Percentiles rank a stretch among this genome's conserved stretches.
Evolutionary conservation across 2,888 invertebrate genomes (phyloP).

Genomic region (Schrankia costaestrigalis): DNA sequence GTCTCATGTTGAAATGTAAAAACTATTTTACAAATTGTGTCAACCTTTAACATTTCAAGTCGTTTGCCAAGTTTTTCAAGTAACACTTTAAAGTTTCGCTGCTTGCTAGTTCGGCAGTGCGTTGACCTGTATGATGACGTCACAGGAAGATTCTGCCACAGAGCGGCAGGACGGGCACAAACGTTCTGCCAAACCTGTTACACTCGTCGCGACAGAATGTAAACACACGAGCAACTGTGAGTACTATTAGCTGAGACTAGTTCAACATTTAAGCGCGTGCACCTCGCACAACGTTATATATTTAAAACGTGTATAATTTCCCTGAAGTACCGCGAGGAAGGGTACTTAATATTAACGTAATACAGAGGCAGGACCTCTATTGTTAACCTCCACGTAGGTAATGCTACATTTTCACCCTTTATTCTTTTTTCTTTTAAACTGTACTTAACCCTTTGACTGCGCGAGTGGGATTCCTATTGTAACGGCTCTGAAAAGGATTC

Average conservation of each 20-base stretch:
- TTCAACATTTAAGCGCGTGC: not conserved
- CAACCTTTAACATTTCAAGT: constrained; percentile 9
- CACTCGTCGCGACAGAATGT: too few species aligned
- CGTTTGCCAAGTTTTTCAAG: constrained; percentile 6
- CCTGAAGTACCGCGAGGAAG: too few species aligned
- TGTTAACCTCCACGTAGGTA: constrained; percentile 20
- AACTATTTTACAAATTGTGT: constrained; percentile 5
- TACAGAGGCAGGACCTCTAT: constrained; percentile 9
- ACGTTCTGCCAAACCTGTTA: too few species aligned
- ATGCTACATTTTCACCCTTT: constrained; percentile 13
- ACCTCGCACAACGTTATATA: constrained; percentile 8
- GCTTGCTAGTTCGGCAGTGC: constrained; percentile 4
- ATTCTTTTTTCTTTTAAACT: constrained; percentile 21
- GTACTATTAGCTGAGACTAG: too few species aligned
- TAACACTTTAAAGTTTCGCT: constrained; percentile 10
- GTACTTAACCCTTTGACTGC: constrained; percentile 28
- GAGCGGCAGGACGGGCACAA: too few species aligned
- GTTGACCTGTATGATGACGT: constrained; percentile 7
- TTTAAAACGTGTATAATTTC: constrained; percentile 10
- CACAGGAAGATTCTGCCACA: too few species aligned
- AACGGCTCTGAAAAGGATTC: constrained; percentile 13
- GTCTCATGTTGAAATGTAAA: too few species aligned
- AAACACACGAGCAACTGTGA: too few species aligned
- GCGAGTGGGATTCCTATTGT: constrained; percentile 18
- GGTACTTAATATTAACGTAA: constrained; percentile 10